These are phyloP conservation scores for Heliconius congener DNA, from an alignment of 1,140 invertebrate genomes.

Conservation along the genomic window DNA sequence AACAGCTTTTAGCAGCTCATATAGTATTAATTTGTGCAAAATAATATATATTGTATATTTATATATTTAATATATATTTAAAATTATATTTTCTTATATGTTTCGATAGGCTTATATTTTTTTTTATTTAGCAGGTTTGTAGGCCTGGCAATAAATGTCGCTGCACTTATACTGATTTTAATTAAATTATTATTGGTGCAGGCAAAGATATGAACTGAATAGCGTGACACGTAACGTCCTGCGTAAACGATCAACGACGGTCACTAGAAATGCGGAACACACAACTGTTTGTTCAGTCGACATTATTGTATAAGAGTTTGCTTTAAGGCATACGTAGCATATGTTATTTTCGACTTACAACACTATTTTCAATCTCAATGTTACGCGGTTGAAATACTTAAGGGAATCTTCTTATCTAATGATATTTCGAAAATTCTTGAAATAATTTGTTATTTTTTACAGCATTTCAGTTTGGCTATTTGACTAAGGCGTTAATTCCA, in stretches of 20 bases:
- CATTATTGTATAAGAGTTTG: slow-evolving; percentile 80
- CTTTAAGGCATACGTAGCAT: slow-evolving; percentile 67
- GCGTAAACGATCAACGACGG: slow-evolving; percentile 77
- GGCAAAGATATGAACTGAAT: slow-evolving; percentile 44
- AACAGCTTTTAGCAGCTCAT: slow-evolving; percentile 9
- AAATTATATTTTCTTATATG: not conserved
- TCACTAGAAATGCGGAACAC: slow-evolving; percentile 80
- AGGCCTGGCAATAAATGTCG: not conserved
- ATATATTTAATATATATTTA: slow-evolving; percentile 1
- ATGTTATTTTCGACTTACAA: slow-evolving; percentile 78
- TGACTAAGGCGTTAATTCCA: too few relatives aligned
- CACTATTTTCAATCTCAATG: slow-evolving; percentile 71
- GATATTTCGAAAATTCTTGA: not conserved
- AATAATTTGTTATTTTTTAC: not conserved
- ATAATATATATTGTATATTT: not conserved
- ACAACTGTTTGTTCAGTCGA: slow-evolving; percentile 77
- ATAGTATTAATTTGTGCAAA: too few relatives aligned
- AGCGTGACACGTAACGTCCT: slow-evolving; percentile 59
- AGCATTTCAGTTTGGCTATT: too few relatives aligned
- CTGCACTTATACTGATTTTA: not conserved
- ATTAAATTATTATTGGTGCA: slow-evolving; percentile 42
- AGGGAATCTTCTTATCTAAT: not conserved
- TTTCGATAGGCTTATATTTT: not conserved
- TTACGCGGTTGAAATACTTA: slow-evolving; percentile 32
- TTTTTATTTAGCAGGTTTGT: not conserved